phyloP scores from a whole-genome alignment of 2,888 invertebrate species.

The Idaea biselata region DNA sequence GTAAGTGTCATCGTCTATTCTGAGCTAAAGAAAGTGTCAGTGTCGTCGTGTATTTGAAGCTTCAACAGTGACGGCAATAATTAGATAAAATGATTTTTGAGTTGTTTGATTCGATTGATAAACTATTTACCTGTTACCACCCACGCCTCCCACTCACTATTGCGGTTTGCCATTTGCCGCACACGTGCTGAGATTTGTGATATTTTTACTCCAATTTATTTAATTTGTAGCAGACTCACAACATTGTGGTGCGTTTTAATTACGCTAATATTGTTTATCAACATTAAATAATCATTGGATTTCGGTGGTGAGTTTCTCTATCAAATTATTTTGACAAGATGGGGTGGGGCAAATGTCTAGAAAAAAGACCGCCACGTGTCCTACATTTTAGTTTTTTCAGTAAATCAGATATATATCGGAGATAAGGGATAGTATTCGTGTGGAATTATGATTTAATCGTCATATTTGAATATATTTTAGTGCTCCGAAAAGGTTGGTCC shows the following conservation, averaged over 20 bases:
- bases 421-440: constrained; percentile 5
- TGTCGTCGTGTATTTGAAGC: too few species aligned
- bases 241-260: constrained; percentile 45
- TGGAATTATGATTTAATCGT: not conserved
- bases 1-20: too few species aligned
- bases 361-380: constrained; percentile 76
- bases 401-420: constrained; percentile 34
- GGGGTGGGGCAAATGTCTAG: constrained; percentile 76
- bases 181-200: constrained; percentile 78
- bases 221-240: constrained; percentile 58
- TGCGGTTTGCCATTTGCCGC: constrained; percentile 77
- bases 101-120: not conserved
- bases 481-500: not conserved
- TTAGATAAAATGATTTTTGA: too few species aligned
- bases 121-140: constrained; percentile 3
- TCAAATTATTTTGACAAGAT: constrained; percentile 62
- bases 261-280: constrained; percentile 51
- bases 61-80: too few species aligned
- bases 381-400: constrained; percentile 55
- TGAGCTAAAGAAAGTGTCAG: too few species aligned
- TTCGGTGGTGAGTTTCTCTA: constrained; percentile 57
- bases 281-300: constrained; percentile 49
- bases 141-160: constrained; percentile 41
- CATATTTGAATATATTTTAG: constrained; percentile 8
- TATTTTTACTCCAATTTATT: constrained; percentile 69